Conservation (phyloP, 2,797 vertebrate genomes). For the Fratercula arctica region DNA sequence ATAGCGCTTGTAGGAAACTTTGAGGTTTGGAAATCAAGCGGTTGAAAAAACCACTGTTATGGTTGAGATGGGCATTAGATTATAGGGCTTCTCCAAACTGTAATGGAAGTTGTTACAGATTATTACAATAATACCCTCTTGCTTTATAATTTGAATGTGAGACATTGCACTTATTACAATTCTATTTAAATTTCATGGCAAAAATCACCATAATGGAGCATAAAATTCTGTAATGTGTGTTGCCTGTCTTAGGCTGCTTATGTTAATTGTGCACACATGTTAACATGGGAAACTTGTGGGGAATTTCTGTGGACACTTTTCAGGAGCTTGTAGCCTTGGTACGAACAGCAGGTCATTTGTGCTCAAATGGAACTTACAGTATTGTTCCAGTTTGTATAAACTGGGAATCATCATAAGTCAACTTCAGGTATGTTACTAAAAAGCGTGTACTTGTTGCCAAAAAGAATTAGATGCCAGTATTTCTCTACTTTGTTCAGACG, state of each 20-base stretch:
- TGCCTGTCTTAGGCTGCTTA: background rate
- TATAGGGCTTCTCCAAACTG: background rate
- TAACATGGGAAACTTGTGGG: background rate
- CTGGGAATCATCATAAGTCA: background rate
- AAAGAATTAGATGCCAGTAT: background rate
- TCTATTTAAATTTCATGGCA: background rate
- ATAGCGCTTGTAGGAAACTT: background rate
- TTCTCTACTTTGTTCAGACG: background rate
- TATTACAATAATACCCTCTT: background rate
- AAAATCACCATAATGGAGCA: background rate
- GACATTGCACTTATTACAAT: background rate
- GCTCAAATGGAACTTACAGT: background rate
- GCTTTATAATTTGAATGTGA: background rate
- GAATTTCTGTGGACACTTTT: fast-evolving
- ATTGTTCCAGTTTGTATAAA: background rate
- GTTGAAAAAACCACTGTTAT: background rate
- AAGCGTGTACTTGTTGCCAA: background rate
- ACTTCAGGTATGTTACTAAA: background rate
- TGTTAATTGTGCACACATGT: fast-evolving
- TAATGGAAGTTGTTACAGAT: background rate
- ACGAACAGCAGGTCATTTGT: background rate
- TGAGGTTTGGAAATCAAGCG: background rate
- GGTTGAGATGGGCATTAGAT: background rate
- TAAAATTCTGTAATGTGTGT: background rate
- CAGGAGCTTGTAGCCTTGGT: background rate